These are phyloP conservation scores for Cladopsammia gracilis DNA, from an alignment of 64 coral and sea anemone species.

Conservation along the genomic window DNA sequence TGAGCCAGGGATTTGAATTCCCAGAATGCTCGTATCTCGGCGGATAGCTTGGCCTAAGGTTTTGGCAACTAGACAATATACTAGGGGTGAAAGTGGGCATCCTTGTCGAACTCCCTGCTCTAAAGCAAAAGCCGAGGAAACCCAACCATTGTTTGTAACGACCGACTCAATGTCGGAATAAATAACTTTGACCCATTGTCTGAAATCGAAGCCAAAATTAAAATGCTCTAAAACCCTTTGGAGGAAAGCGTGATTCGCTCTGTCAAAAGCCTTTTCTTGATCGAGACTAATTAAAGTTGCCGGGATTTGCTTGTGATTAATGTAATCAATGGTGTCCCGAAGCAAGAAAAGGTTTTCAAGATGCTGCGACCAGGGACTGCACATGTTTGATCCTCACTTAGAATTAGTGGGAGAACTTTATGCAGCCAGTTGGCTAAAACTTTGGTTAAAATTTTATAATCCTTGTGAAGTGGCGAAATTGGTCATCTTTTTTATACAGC, in stretches of 20 bases:
- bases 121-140: neutral
- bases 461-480: neutral
- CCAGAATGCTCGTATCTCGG: neutral
- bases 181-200: neutral
- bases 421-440: neutral
- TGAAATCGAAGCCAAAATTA: constrained; percentile 25
- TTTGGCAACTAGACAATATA: constrained; percentile 46
- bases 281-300: too few species aligned
- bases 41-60: constrained; percentile 19
- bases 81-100: constrained; percentile 26
- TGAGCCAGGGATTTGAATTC: constrained; percentile 16
- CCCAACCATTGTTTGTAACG: neutral
- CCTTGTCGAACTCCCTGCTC: constrained; percentile 11
- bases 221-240: too few species aligned
- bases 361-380: constrained; percentile 32
- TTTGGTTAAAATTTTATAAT: constrained; percentile 49
- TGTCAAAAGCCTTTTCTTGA: too few species aligned
- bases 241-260: too few species aligned
- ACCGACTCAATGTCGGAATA: neutral
- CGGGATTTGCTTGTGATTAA: too few species aligned
- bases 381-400: too few species aligned
- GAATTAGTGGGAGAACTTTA: too few species aligned
- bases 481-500: constrained; percentile 30
- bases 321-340: neutral
- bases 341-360: neutral